Evolutionary conservation across 2,797 vertebrate genomes (phyloP).

Genomic region (Stomatorhinus walkeri): DNA sequence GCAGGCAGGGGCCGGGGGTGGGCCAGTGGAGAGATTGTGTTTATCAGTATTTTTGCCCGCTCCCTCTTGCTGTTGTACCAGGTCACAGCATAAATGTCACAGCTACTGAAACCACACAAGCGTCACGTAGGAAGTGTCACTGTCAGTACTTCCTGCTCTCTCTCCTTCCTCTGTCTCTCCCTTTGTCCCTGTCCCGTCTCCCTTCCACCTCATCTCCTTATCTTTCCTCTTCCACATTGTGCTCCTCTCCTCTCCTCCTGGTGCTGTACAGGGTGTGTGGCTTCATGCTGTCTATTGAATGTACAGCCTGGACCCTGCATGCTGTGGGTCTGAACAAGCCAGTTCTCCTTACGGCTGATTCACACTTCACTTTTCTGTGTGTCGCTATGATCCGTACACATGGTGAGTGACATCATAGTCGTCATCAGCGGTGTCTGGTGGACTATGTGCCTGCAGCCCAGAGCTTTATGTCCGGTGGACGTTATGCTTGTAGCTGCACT

Average conservation of each 20-base stretch:
- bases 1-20: neutral
- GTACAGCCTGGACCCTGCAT: neutral
- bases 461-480: neutral
- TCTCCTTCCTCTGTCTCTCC: neutral
- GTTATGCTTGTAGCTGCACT: neutral
- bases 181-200: neutral
- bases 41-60: neutral
- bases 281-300: neutral
- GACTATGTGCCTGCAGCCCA: neutral
- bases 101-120: neutral
- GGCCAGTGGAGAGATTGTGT: neutral
- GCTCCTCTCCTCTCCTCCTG: neutral
- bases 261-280: neutral
- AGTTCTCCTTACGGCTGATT: neutral
- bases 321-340: neutral
- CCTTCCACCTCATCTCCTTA: neutral
- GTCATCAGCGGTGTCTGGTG: neutral
- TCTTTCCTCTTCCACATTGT: neutral
- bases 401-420: neutral
- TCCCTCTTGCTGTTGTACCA: neutral
- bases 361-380: neutral
- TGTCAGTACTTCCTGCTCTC: neutral
- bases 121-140: neutral
- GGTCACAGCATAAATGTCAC: neutral
- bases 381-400: neutral